A percentile compares a stretch with the other conserved stretches of the same genome.
phyloP scores from a whole-genome alignment of 2,888 invertebrate species.

The Rhamphomyia laevipes region DNA sequence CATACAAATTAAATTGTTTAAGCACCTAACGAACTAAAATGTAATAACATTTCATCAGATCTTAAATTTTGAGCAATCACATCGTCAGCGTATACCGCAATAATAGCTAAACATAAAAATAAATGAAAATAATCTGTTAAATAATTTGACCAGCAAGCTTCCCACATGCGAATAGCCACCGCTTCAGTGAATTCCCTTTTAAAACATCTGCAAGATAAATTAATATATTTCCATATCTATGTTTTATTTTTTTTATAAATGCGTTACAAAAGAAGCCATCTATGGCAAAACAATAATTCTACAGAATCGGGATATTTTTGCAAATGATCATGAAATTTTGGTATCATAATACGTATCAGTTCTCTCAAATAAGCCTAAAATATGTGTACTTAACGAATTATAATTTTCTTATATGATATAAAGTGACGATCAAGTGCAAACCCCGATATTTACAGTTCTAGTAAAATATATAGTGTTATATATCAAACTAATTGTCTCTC shows the following conservation, averaged over 20 bases:
- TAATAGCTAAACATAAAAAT: slow-evolving; percentile 86
- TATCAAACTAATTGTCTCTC: no score
- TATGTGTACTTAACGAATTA: no score
- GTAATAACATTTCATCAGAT: slow-evolving; percentile 88
- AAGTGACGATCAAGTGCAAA: no score
- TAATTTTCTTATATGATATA: no score
- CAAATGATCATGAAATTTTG: slow-evolving; percentile 80
- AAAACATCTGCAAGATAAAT: slow-evolving; percentile 57
- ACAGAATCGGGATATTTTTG: slow-evolving; percentile 73
- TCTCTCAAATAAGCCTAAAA: slow-evolving; percentile 70
- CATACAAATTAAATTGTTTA: background rate
- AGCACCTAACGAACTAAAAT: slow-evolving; percentile 79
- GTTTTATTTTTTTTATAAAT: background rate
- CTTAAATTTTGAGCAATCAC: slow-evolving; percentile 84
- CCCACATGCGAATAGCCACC: slow-evolving; percentile 86
- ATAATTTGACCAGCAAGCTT: slow-evolving; percentile 95
- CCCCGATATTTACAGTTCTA: no score
- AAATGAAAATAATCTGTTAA: slow-evolving; percentile 93
- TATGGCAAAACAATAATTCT: slow-evolving; percentile 85
- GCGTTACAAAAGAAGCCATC: slow-evolving; percentile 79
- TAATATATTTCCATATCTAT: background rate
- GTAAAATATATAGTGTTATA: no score
- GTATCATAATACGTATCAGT: slow-evolving; percentile 76
- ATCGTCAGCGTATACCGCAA: slow-evolving; percentile 85
- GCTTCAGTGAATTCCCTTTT: slow-evolving; percentile 84